These are phyloP conservation scores for Synaphobranchus kaupii DNA, from an alignment of 2,797 vertebrate species.

Conservation along the genomic window DNA sequence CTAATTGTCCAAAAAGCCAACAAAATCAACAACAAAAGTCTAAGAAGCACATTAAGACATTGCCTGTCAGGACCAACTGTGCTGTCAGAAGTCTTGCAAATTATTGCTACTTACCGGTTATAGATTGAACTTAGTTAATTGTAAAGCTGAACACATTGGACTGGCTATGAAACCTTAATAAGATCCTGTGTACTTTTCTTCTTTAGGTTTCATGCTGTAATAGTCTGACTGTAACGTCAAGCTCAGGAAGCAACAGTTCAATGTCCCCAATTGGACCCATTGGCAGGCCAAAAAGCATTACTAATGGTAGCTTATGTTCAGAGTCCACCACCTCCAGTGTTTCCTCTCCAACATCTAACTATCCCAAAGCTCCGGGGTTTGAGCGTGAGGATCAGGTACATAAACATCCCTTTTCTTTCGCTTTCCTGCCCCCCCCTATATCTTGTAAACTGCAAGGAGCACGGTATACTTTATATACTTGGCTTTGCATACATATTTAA, in stretches of 20 bases:
- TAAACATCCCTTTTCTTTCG: slow-evolving; percentile 58
- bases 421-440: slow-evolving; percentile 33
- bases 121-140: not conserved
- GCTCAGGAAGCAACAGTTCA: slow-evolving; percentile 85
- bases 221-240: slow-evolving; percentile 80
- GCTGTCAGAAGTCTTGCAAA: not conserved
- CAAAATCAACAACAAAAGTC: not conserved
- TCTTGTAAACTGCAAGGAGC: slow-evolving; percentile 34
- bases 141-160: slow-evolving; percentile 31
- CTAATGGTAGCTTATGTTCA: slow-evolving; percentile 81
- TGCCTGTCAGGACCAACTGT: not conserved
- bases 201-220: slow-evolving; percentile 84
- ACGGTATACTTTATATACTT: slow-evolving; percentile 36
- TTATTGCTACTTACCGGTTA: not conserved
- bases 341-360: slow-evolving; percentile 79
- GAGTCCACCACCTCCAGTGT: slow-evolving; percentile 79
- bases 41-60: not conserved
- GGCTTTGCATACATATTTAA: slow-evolving; percentile 22
- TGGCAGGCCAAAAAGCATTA: slow-evolving; percentile 81
- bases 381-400: slow-evolving; percentile 88
- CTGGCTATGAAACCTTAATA: slow-evolving; percentile 47
- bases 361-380: slow-evolving; percentile 87
- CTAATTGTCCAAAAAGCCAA: not conserved
- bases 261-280: slow-evolving; percentile 81
- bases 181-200: slow-evolving; percentile 71